These are phyloP conservation scores for Chelon labrosus DNA, from an alignment of 2,797 vertebrate genomes.

Conservation along the genomic window DNA sequence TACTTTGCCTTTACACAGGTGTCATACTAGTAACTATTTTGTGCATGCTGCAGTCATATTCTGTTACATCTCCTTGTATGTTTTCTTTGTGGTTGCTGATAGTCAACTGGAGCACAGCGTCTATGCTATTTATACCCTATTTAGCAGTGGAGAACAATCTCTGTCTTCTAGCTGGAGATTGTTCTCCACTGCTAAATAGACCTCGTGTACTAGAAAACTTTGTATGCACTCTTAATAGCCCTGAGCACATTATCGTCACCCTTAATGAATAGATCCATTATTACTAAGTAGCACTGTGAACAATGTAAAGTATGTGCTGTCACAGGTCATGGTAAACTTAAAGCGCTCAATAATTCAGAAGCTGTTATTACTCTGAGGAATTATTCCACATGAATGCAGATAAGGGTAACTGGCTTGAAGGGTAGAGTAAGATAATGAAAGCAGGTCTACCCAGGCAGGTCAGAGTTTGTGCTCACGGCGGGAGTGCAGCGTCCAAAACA, in stretches of 20 bases:
- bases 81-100: constrained; percentile 14
- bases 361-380: not conserved
- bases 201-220: not conserved
- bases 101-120: not conserved
- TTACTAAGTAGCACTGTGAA: not conserved
- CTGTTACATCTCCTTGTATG: not conserved
- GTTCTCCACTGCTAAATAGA: not conserved
- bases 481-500: not conserved
- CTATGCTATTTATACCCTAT: not conserved
- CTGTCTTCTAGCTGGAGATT: not conserved
- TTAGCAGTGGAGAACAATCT: not conserved
- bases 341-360: constrained; percentile 27
- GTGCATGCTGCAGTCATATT: not conserved
- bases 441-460: not conserved
- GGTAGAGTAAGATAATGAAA: constrained; percentile 4
- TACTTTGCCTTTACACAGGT: not conserved
- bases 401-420: constrained; percentile 2
- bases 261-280: not conserved
- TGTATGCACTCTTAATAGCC: not conserved
- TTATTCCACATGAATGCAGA: constrained; percentile 14
- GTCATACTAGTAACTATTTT: not conserved
- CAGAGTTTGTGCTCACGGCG: not conserved
- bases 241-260: not conserved
- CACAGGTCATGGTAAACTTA: constrained; percentile 6
- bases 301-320: constrained; percentile 8